Conservation (phyloP, 2,888 invertebrate genomes). For the Lasioglossum morio region DNA sequence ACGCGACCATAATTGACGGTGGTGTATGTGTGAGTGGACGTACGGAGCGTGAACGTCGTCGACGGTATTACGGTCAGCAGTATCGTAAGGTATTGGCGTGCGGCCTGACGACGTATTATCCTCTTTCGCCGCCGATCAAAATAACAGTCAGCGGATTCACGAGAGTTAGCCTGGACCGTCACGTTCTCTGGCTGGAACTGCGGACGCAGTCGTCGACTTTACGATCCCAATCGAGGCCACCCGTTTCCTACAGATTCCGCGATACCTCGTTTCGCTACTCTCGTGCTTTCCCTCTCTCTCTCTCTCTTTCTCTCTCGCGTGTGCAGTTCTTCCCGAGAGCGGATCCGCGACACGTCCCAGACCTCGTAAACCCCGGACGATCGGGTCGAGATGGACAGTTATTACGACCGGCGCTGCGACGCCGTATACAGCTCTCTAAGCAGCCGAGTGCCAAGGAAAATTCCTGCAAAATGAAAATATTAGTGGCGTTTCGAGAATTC, state of each 20-base stretch:
- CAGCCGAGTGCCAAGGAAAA: neutral
- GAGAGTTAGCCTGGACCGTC: slow-evolving; percentile 34
- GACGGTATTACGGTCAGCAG: slow-evolving; percentile 52
- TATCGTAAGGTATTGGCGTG: slow-evolving; percentile 41
- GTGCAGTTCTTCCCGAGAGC: neutral
- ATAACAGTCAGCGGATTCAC: slow-evolving; percentile 56
- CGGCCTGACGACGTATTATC: slow-evolving; percentile 54
- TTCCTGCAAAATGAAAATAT: neutral
- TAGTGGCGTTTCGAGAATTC: neutral
- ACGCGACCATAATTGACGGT: slow-evolving; percentile 13
- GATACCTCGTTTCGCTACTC: neutral
- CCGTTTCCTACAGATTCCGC: slow-evolving; percentile 10
- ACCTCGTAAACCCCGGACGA: neutral
- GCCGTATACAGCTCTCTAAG: neutral
- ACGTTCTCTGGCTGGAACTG: slow-evolving; percentile 38
- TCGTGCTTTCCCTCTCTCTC: neutral
- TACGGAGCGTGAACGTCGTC: slow-evolving; percentile 31
- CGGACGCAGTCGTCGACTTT: slow-evolving; percentile 28
- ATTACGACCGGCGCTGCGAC: neutral
- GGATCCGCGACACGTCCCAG: neutral
- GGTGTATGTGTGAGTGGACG: slow-evolving; percentile 18
- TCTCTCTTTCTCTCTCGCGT: neutral
- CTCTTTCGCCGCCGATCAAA: slow-evolving; percentile 46
- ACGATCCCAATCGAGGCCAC: slow-evolving; percentile 9
- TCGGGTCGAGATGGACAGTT: neutral